Percentiles rank a stretch among this genome's conserved stretches.
Evolutionary conservation across 2,888 invertebrate species (phyloP).

Genomic region (Galerucella nymphaeae): DNA sequence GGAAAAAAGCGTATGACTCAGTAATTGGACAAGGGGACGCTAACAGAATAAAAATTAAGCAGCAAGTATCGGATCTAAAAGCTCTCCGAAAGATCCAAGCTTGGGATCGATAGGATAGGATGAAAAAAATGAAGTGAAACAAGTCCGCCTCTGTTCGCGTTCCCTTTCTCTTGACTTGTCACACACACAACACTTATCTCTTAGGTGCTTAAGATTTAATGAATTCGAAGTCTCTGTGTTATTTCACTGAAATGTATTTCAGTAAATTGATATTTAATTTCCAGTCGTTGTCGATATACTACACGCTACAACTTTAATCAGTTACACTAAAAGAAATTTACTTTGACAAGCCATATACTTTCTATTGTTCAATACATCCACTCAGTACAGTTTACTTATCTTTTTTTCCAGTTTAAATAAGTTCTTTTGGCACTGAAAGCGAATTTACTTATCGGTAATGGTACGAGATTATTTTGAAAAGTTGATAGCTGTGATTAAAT

Average conservation of each 20-base stretch:
- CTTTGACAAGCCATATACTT: neutral
- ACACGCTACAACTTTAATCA: constrained; percentile 47
- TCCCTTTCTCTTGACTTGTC: constrained; percentile 53
- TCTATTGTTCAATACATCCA: neutral
- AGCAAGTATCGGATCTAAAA: too few species aligned
- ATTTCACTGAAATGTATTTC: constrained; percentile 58
- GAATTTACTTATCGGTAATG: neutral
- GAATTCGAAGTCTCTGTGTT: constrained; percentile 58
- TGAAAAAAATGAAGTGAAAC: too few species aligned
- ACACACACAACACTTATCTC: constrained; percentile 52
- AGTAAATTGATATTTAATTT: constrained; percentile 61
- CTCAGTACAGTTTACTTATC: neutral
- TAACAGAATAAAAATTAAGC: too few species aligned
- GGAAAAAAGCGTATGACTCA: too few species aligned
- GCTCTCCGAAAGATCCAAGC: too few species aligned
- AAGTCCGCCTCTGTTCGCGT: constrained; percentile 25
- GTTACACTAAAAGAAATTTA: constrained; percentile 21
- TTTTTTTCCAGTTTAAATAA: neutral
- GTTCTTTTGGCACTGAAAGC: neutral
- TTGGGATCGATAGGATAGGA: too few species aligned
- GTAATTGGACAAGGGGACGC: too few species aligned
- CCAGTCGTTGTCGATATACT: constrained; percentile 51
- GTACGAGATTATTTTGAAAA: neutral
- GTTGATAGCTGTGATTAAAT: neutral
- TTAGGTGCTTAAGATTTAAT: constrained; percentile 59